A percentile compares a stretch with the other conserved stretches of the same genome.
Conservation (phyloP, 2,113 vertebrate genomes). For the Leptosomus discolor region DNA sequence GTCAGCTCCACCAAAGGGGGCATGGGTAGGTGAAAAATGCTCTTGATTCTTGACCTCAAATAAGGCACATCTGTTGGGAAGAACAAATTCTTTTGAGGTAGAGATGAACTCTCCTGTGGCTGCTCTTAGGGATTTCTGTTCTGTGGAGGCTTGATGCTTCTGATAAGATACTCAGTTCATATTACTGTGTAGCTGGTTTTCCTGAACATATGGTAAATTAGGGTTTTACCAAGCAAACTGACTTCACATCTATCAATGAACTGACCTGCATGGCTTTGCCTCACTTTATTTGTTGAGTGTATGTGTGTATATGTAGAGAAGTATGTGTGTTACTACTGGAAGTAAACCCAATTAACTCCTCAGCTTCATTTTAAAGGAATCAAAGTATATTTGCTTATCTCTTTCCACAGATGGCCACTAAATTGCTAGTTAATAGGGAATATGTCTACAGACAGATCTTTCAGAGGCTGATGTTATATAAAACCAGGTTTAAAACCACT, state of each 20-base stretch:
- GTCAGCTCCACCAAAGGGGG: background rate
- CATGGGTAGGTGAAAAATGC: background rate
- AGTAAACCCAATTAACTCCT: slow-evolving; percentile 24
- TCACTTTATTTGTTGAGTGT: background rate
- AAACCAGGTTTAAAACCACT: background rate
- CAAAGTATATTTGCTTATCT: slow-evolving; percentile 17
- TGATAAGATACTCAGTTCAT: background rate
- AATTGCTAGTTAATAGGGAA: slow-evolving; percentile 20
- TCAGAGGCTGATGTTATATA: background rate
- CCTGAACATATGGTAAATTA: background rate
- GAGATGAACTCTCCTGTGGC: background rate
- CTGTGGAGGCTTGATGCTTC: background rate
- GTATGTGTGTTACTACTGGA: background rate
- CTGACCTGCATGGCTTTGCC: background rate
- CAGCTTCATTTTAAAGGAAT: background rate
- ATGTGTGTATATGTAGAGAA: background rate
- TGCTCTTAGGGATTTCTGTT: background rate
- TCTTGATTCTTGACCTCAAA: background rate
- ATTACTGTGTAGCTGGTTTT: background rate
- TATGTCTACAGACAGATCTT: background rate
- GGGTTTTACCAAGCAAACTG: background rate
- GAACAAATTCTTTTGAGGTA: background rate
- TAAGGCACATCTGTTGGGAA: background rate
- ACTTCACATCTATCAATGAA: background rate
- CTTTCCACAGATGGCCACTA: background rate